A percentile compares a stretch with the other conserved stretches of the same genome.
Conservation (phyloP, 2,113 vertebrate genomes). For the Melanerpes formicivorus region DNA sequence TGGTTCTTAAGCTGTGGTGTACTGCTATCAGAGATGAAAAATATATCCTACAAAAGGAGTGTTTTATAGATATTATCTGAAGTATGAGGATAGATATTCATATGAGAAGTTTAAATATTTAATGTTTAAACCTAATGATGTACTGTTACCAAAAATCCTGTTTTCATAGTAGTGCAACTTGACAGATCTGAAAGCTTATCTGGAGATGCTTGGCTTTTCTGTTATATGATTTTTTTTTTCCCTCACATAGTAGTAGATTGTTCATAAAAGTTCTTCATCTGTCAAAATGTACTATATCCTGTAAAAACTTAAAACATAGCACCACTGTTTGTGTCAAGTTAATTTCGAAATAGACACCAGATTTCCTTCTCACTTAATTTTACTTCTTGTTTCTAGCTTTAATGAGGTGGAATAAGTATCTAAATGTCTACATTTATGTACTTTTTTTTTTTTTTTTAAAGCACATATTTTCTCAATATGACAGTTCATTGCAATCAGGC, state of each 20-base stretch:
- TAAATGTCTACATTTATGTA: neutral
- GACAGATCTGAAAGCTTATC: neutral
- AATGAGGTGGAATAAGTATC: neutral
- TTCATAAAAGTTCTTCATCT: neutral
- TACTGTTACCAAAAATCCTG: neutral
- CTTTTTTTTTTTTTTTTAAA: neutral
- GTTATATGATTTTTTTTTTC: neutral
- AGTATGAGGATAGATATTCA: neutral
- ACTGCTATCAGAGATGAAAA: neutral
- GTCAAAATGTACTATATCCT: neutral
- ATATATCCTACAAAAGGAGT: rapidly evolving
- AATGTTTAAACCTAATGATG: neutral
- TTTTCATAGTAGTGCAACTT: neutral
- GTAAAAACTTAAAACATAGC: neutral
- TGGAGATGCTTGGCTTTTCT: neutral
- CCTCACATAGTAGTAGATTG: neutral
- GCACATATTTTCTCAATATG: neutral
- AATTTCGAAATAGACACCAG: neutral
- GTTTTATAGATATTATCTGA: neutral
- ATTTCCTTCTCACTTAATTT: neutral
- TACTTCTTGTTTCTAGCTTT: neutral
- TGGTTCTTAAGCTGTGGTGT: neutral
- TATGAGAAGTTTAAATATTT: neutral
- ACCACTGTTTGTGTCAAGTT: neutral
- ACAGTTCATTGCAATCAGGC: neutral